phyloP scores from a whole-genome alignment of 2,797 vertebrate genomes.

The Hydrolagus colliei region DNA sequence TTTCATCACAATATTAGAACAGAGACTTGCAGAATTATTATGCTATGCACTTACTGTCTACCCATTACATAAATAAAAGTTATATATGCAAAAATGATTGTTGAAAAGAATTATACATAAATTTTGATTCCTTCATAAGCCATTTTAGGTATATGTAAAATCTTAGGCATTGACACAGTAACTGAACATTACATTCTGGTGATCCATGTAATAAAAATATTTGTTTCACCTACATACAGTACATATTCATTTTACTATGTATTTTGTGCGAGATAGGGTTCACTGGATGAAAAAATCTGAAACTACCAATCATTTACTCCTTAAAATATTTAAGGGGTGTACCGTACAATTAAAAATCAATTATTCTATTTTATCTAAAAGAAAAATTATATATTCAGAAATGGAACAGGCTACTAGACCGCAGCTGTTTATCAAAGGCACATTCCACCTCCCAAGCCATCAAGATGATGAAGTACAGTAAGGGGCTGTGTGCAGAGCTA shows the following conservation, averaged over 20 bases:
- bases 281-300: neutral
- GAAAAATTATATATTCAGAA: neutral
- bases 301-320: neutral
- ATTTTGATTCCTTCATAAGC: neutral
- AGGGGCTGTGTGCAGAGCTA: slow-evolving; percentile 49
- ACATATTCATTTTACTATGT: neutral
- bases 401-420: neutral
- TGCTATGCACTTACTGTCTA: neutral
- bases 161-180: neutral
- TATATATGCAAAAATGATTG: slow-evolving; percentile 6
- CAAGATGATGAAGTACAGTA: slow-evolving; percentile 42
- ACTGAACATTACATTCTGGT: neutral
- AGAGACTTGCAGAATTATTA: too few relatives aligned
- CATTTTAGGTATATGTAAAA: neutral
- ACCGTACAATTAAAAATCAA: too few relatives aligned
- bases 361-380: too few relatives aligned
- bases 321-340: neutral
- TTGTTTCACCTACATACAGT: neutral
- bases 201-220: neutral
- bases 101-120: neutral
- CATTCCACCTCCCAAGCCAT: slow-evolving; percentile 50
- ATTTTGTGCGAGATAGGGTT: neutral
- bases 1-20: neutral
- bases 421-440: slow-evolving; percentile 47
- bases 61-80: neutral